Evolutionary conservation across 2,113 vertebrate species (phyloP).

Genomic region (Hyaena hyaena): DNA sequence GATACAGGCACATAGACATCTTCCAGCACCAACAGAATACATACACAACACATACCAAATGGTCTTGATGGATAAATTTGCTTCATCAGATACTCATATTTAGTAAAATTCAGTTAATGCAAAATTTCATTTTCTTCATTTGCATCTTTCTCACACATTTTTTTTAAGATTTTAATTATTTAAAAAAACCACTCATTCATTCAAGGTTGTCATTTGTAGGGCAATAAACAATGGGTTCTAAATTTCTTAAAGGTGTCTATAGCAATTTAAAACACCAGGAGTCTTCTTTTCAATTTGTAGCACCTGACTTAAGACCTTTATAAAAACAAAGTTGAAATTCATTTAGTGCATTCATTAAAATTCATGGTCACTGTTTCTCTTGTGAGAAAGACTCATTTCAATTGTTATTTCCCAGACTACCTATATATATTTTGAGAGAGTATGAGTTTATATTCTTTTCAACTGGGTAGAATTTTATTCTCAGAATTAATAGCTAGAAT

Average conservation of each 20-base stretch:
- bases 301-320: conserved; percentile 39
- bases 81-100: conserved; percentile 1
- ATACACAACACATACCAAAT: not conserved
- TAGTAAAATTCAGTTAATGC: conserved; percentile 39
- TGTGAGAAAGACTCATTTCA: not conserved
- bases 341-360: conserved; percentile 29
- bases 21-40: conserved; percentile 42
- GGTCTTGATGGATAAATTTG: not conserved
- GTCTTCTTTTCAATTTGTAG: conserved; percentile 6
- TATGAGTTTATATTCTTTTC: not conserved
- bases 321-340: conserved; percentile 44
- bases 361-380: not conserved
- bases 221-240: not conserved
- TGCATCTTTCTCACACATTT: conserved; percentile 48
- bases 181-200: conserved; percentile 25
- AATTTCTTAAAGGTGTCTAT: conserved; percentile 7
- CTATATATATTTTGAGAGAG: not conserved
- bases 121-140: conserved; percentile 36
- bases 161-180: conserved; percentile 49
- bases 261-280: conserved; percentile 25
- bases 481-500: not conserved
- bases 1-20: not conserved
- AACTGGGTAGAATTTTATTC: conserved; percentile 19
- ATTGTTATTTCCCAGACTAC: not conserved
- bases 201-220: conserved; percentile 56